phyloP scores from a whole-genome alignment of 2,113 vertebrate genomes.

The Dolichallabes microphthalmus region DNA sequence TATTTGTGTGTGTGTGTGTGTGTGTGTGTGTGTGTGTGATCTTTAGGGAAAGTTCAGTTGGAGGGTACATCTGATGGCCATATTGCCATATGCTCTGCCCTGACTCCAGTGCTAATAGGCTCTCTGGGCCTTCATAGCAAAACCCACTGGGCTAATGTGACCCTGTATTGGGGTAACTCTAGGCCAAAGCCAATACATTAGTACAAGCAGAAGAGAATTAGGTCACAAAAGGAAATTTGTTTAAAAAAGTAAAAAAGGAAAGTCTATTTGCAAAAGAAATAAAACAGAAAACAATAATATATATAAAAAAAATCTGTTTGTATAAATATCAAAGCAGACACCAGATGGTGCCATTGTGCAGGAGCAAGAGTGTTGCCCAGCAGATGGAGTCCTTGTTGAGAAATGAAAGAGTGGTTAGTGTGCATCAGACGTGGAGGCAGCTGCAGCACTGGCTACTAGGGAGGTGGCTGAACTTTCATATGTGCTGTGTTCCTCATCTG shows the following conservation, averaged over 20 bases:
- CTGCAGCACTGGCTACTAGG: slow-evolving; percentile 50
- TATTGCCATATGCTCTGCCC: slow-evolving; percentile 16
- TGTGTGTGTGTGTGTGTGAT: neutral
- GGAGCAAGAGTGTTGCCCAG: slow-evolving; percentile 67
- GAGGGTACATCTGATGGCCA: slow-evolving; percentile 5
- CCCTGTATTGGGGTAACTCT: slow-evolving; percentile 1
- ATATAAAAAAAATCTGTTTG: slow-evolving; percentile 12
- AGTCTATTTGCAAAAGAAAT: slow-evolving; percentile 20
- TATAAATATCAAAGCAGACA: slow-evolving; percentile 48
- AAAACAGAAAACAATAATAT: neutral
- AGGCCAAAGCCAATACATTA: neutral
- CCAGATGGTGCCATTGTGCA: slow-evolving; percentile 64
- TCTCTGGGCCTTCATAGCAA: slow-evolving; percentile 5
- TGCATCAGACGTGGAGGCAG: slow-evolving; percentile 61
- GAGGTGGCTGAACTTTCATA: slow-evolving; percentile 45
- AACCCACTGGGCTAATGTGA: slow-evolving; percentile 11
- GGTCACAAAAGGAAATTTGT: slow-evolving; percentile 9
- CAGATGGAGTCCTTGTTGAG: slow-evolving; percentile 71
- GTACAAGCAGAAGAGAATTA: slow-evolving; percentile 17
- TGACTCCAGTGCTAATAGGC: neutral
- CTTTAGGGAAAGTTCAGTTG: slow-evolving; percentile 31
- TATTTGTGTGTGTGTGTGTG: neutral
- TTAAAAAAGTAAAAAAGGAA: slow-evolving; percentile 9
- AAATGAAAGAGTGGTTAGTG: slow-evolving; percentile 73
- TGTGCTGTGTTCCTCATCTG: slow-evolving; percentile 74